These are phyloP conservation scores for Apteryx owenii DNA, from an alignment of 2,113 vertebrate genomes.

Conservation along the genomic window DNA sequence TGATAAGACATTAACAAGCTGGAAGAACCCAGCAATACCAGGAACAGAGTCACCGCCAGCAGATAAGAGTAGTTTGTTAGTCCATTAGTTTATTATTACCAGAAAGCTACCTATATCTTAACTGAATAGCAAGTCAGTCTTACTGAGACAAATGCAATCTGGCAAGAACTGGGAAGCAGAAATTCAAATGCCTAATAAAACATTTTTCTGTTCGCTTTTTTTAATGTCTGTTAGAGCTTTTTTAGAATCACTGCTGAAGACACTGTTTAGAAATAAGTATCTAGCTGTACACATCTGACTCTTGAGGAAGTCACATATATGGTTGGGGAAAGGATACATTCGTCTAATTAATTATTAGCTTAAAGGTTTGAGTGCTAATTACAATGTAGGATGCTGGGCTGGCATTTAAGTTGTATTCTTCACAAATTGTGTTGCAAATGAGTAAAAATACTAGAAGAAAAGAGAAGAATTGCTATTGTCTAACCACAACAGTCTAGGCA, in stretches of 20 bases:
- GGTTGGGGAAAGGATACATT: neutral
- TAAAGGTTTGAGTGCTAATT: neutral
- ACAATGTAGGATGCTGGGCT: neutral
- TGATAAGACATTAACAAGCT: neutral
- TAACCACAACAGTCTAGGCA: conserved; percentile 50
- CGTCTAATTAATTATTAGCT: neutral
- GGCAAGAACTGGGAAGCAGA: neutral
- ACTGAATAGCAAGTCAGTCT: neutral
- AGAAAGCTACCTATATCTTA: neutral
- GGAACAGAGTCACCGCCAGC: neutral
- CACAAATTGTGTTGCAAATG: neutral
- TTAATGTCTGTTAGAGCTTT: neutral
- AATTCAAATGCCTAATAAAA: neutral
- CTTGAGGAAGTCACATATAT: neutral
- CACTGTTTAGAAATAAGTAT: neutral
- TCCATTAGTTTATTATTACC: neutral
- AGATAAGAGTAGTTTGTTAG: neutral
- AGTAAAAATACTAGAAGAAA: conserved; percentile 45
- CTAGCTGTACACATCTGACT: neutral
- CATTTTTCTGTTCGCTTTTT: neutral
- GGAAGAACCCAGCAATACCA: neutral
- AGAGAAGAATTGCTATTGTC: conserved; percentile 28
- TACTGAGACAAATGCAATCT: neutral
- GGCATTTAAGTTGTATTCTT: neutral
- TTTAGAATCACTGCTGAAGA: neutral